Conservation (phyloP, 2,888 invertebrate genomes). For the Noctua pronuba region DNA sequence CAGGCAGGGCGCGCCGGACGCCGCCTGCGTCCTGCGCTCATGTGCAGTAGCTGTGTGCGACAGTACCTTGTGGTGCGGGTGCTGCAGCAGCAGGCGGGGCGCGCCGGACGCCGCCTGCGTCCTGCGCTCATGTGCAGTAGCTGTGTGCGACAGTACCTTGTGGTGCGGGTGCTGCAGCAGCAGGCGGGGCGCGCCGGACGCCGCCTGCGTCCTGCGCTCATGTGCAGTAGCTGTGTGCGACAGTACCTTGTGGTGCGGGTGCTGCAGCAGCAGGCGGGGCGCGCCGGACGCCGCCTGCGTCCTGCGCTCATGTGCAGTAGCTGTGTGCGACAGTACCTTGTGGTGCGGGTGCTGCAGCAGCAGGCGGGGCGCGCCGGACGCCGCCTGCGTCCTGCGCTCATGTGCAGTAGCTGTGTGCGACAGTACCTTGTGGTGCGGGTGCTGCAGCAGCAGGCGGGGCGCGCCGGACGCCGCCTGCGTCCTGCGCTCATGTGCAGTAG, state of each 20-base stretch:
- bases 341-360: constrained; percentile 61
- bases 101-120: constrained; percentile 75
- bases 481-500: constrained; percentile 10
- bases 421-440: constrained; percentile 25
- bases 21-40: neutral
- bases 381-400: constrained; percentile 61
- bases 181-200: constrained; percentile 5
- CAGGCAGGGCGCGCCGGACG: constrained; percentile 5
- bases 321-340: constrained; percentile 24
- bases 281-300: constrained; percentile 79
- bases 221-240: constrained; percentile 6
- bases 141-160: constrained; percentile 24
- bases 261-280: constrained; percentile 75
- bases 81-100: constrained; percentile 76
- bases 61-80: constrained; percentile 64
- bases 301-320: constrained; percentile 3
- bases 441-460: neutral
- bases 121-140: constrained; percentile 2
- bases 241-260: constrained; percentile 64
- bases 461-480: neutral
- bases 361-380: constrained; percentile 16
- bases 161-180: constrained; percentile 15
- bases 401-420: constrained; percentile 6
- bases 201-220: neutral
- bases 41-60: constrained; percentile 5